Conservation (phyloP, 2,797 vertebrate species). For the Spea hammondii region DNA sequence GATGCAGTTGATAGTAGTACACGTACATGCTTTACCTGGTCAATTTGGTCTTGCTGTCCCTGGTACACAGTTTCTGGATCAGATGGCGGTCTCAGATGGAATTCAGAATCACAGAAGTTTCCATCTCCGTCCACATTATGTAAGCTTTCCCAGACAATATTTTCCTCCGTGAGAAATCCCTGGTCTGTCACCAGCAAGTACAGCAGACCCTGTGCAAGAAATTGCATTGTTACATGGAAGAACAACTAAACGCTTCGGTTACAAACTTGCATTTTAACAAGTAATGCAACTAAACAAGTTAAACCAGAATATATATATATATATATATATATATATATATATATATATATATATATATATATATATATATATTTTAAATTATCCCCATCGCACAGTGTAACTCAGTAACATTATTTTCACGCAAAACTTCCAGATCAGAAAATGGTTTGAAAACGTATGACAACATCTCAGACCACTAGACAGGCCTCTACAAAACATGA, state of each 20-base stretch:
- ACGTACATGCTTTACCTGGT: slow-evolving; percentile 76
- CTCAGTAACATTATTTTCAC: too few relatives aligned
- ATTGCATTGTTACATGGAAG: background rate
- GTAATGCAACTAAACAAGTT: background rate
- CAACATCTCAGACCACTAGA: too few relatives aligned
- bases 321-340: too few relatives aligned
- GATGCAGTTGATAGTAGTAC: too few relatives aligned
- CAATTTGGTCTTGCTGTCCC: slow-evolving; percentile 98
- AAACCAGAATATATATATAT: background rate
- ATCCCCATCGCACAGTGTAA: too few relatives aligned
- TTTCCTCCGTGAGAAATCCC: slow-evolving; percentile 97
- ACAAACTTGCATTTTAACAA: too few relatives aligned
- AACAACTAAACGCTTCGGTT: too few relatives aligned
- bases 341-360: too few relatives aligned
- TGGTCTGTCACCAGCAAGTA: slow-evolving; percentile 97
- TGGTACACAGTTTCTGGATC: slow-evolving; percentile 94
- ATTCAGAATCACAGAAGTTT: slow-evolving; percentile 96
- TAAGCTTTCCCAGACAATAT: slow-evolving; percentile 97
- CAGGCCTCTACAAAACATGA: too few relatives aligned
- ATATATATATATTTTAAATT: background rate
- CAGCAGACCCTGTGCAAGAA: slow-evolving; percentile 83
- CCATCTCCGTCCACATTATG: slow-evolving; percentile 97
- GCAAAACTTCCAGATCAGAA: too few relatives aligned
- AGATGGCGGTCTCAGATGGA: slow-evolving; percentile 89
- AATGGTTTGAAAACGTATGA: too few relatives aligned